Evolutionary conservation across 2,113 vertebrate genomes (phyloP), one percentile per base, ranked within the genome.

Genomic region (Sander vitreus): DNA sequence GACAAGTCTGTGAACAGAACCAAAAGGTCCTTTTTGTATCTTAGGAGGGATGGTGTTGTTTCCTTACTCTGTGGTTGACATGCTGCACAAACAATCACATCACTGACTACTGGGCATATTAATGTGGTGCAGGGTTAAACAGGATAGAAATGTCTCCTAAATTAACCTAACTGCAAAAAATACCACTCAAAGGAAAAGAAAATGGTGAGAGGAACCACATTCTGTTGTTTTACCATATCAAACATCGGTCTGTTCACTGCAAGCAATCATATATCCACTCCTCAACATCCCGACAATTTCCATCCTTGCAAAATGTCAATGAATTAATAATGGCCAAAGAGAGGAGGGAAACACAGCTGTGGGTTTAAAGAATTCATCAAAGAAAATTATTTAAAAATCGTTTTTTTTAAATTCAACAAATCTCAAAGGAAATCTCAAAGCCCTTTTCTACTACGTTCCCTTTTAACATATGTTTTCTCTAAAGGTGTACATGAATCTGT

Each of bases 311-410:
- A 91, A 90, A 91, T 89, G 85, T 91, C 81, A 83, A 86, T 93
- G 80, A 91, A 93, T 93, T 89, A 90, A 84, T 92, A 91, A 92
- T 93, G 82, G 67, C 67, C 78, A 27, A 70, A 70, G 63, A 88
- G 80, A 77, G 78, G 62, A 72, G 57, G 62, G 73, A 75, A 88
- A 86, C 67, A 85, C 84, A 89, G 81, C 80, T 80, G 81, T 87
- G 78, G 77, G 75, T 85, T 88, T 87, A 71, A 85, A 87, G 87
- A 90, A 93, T 86, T 92, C 82, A 92, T 93, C 90, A 91, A 91
- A 92, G 88, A 78, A 93, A 93, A 90, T 90, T 21, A 89, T 90
- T 90, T 36, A 74, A 82, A 86, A 89, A 71, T 75, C 30, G 76
- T 50, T 87, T 87, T 90, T 90, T 86, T 88, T 90, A 78, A 78